Percentiles rank a stretch among this genome's conserved stretches.
Evolutionary conservation across 2,797 vertebrate genomes (phyloP).

Genomic region (Macropus fuliginosus): DNA sequence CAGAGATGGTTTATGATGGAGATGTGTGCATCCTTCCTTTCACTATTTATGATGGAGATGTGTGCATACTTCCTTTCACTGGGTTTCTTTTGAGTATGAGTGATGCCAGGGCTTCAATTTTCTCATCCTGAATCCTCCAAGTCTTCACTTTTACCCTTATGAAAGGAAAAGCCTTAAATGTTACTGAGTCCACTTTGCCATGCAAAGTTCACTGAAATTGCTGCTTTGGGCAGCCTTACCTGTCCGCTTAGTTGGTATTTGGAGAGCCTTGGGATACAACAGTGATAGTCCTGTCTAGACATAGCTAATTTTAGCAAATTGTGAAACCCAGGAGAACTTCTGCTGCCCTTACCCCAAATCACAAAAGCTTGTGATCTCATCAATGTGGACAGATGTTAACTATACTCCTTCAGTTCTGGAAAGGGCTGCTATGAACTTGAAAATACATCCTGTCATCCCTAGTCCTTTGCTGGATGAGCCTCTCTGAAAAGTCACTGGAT

Average conservation of each 20-base stretch:
- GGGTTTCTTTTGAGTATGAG: background rate
- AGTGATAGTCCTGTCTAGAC: background rate
- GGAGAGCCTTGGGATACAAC: background rate
- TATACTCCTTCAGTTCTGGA: background rate
- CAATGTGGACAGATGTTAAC: background rate
- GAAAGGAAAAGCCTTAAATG: background rate
- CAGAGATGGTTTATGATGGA: background rate
- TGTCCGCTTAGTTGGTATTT: background rate
- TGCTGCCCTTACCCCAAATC: background rate
- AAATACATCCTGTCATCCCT: background rate
- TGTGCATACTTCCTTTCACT: background rate
- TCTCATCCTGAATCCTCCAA: background rate
- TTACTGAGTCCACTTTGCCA: background rate
- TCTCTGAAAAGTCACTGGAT: background rate
- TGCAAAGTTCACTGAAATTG: background rate
- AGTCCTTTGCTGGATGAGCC: background rate
- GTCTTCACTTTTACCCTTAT: background rate
- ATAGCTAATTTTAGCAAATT: background rate
- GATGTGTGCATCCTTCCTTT: background rate
- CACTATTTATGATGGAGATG: background rate
- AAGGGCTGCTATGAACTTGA: background rate
- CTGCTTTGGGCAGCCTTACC: background rate
- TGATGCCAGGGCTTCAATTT: background rate
- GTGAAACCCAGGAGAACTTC: background rate
- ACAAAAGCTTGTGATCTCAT: background rate